Evolutionary conservation across 2,113 vertebrate species (phyloP).

Genomic region (Callochromis pleurospilus): DNA sequence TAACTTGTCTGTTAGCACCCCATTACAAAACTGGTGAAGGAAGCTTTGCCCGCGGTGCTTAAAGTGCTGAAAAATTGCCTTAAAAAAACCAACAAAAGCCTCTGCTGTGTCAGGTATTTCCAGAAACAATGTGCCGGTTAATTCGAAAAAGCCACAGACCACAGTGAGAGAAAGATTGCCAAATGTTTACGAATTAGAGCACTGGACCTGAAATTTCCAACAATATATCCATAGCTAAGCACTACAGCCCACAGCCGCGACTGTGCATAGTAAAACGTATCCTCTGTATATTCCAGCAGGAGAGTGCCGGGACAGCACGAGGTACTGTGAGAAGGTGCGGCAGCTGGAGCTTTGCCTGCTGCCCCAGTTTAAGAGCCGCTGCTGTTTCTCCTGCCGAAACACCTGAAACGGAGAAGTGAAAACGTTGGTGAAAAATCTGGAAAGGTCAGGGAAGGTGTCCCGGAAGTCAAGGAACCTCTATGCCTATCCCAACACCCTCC

Average conservation of each 20-base stretch:
- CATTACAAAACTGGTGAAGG: neutral
- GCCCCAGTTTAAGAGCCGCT: conserved; percentile 87
- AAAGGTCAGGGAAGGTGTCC: neutral
- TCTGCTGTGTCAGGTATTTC: neutral
- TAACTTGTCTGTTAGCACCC: neutral
- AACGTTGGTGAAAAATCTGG: neutral
- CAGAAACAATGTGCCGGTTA: neutral
- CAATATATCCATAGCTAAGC: neutral
- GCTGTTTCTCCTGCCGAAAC: conserved; percentile 88
- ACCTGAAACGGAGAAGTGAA: conserved; percentile 62
- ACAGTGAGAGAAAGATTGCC: neutral
- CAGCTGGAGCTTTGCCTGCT: conserved; percentile 91
- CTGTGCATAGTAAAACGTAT: neutral
- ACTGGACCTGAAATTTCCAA: neutral
- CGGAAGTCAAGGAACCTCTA: conserved; percentile 4
- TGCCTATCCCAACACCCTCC: neutral
- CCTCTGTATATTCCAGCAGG: conserved; percentile 57
- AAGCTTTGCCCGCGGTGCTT: neutral
- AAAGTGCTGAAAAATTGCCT: neutral
- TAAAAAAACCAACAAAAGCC: neutral
- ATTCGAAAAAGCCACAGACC: neutral
- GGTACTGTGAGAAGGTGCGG: conserved; percentile 93
- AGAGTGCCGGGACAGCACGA: conserved; percentile 90
- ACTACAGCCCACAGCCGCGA: neutral
- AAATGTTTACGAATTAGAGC: neutral